These are phyloP conservation scores for Antechinus stuartii DNA, from an alignment of 2,113 vertebrate species.

Conservation along the genomic window DNA sequence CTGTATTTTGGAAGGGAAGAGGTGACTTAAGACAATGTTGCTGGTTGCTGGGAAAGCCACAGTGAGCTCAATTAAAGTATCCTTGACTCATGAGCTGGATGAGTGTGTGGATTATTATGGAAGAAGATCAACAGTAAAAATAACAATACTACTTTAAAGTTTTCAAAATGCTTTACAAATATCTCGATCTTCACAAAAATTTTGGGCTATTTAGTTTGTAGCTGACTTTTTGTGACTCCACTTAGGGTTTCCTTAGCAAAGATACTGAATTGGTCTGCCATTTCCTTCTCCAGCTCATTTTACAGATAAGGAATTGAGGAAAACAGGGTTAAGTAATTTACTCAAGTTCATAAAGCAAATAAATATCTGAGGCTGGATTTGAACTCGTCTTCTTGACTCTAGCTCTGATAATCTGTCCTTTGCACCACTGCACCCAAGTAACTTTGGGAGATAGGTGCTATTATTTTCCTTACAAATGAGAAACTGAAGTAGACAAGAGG, in stretches of 20 bases:
- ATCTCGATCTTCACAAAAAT: neutral
- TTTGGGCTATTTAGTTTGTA: neutral
- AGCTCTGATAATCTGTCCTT: neutral
- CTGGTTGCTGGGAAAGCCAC: slow-evolving; percentile 63
- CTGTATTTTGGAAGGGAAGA: slow-evolving; percentile 40
- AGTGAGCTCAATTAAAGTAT: slow-evolving; percentile 50
- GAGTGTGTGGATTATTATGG: neutral
- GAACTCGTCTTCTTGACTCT: neutral
- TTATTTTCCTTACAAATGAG: neutral
- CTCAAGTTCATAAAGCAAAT: neutral
- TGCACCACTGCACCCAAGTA: neutral
- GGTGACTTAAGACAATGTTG: slow-evolving; percentile 36
- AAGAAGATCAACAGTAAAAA: neutral
- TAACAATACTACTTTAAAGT: slow-evolving; percentile 39
- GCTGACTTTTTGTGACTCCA: neutral
- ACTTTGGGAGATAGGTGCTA: neutral
- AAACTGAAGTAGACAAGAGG: neutral
- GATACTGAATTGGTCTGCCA: neutral
- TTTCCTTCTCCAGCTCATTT: neutral
- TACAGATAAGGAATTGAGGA: neutral
- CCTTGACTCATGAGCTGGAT: slow-evolving; percentile 54
- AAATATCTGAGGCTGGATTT: neutral
- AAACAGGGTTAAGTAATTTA: neutral
- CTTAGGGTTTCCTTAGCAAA: neutral
- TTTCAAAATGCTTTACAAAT: neutral